Evolutionary conservation across 2,888 invertebrate species (phyloP).

Genomic region (Agrotis ipsilon): DNA sequence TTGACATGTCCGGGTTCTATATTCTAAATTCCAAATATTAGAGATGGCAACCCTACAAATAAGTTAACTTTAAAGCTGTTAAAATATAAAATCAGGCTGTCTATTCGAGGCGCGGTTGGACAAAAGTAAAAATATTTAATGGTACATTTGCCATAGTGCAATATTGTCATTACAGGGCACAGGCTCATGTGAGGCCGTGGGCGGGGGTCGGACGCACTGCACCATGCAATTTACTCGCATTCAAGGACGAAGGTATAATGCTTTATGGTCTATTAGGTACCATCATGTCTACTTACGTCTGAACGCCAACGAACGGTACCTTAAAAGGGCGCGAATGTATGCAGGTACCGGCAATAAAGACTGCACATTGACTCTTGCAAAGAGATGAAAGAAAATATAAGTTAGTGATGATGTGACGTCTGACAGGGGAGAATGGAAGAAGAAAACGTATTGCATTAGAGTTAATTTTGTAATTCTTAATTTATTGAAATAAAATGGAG

Average conservation of each 20-base stretch:
- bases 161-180: constrained; percentile 73
- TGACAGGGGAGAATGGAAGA: too few relatives aligned
- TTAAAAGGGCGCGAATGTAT: constrained; percentile 31
- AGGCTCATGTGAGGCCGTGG: constrained; percentile 67
- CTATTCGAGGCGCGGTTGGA: constrained; percentile 25
- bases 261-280: constrained; percentile 71
- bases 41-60: too few relatives aligned
- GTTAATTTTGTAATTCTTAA: too few relatives aligned
- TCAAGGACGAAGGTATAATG: constrained; percentile 72
- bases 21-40: too few relatives aligned
- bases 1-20: too few relatives aligned
- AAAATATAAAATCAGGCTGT: constrained; percentile 23
- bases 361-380: too few relatives aligned
- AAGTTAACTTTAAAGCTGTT: constrained; percentile 7
- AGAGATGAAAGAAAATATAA: too few relatives aligned
- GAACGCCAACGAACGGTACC: constrained; percentile 45
- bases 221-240: constrained; percentile 78
- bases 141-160: constrained; percentile 75
- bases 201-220: constrained; percentile 68
- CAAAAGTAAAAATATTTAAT: constrained; percentile 68
- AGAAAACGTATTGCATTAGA: too few relatives aligned
- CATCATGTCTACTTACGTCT: constrained; percentile 53
- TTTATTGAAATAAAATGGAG: too few relatives aligned
- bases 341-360: neutral
- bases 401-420: too few relatives aligned